phyloP scores from a whole-genome alignment of 2,113 vertebrate genomes.

The Ictalurus punctatus region DNA sequence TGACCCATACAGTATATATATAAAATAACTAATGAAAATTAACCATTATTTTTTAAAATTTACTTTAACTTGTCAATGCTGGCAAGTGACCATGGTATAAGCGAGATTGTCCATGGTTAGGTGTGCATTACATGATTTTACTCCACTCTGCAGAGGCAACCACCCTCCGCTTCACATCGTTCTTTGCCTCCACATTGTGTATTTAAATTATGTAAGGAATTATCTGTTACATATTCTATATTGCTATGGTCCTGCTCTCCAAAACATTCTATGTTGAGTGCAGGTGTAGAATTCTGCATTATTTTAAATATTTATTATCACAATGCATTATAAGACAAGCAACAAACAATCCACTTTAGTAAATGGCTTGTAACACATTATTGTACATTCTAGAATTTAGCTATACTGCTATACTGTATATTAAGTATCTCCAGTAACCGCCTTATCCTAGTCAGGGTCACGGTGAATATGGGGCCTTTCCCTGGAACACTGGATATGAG shows the following conservation, averaged over 20 bases:
- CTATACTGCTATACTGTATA: background rate
- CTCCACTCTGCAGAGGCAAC: too few relatives aligned
- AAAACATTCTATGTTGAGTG: background rate
- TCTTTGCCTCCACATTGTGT: too few relatives aligned
- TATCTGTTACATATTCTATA: background rate
- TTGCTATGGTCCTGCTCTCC: background rate
- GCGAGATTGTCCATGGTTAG: too few relatives aligned
- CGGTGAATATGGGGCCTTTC: background rate
- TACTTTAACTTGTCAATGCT: too few relatives aligned
- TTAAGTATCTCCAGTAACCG: background rate
- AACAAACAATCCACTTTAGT: background rate
- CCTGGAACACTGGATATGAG: background rate
- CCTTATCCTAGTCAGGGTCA: background rate
- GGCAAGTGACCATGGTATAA: too few relatives aligned
- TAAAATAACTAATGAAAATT: too few relatives aligned
- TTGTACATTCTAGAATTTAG: background rate
- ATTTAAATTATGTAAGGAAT: too few relatives aligned
- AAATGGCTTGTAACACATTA: background rate
- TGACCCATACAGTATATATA: too few relatives aligned
- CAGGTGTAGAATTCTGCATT: background rate
- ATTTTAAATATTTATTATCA: background rate
- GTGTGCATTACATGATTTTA: too few relatives aligned
- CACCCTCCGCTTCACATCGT: too few relatives aligned
- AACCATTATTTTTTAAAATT: too few relatives aligned
- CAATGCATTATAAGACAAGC: background rate